phyloP scores from a whole-genome alignment of 2,113 vertebrate genomes.

The Menidia beryllina region DNA sequence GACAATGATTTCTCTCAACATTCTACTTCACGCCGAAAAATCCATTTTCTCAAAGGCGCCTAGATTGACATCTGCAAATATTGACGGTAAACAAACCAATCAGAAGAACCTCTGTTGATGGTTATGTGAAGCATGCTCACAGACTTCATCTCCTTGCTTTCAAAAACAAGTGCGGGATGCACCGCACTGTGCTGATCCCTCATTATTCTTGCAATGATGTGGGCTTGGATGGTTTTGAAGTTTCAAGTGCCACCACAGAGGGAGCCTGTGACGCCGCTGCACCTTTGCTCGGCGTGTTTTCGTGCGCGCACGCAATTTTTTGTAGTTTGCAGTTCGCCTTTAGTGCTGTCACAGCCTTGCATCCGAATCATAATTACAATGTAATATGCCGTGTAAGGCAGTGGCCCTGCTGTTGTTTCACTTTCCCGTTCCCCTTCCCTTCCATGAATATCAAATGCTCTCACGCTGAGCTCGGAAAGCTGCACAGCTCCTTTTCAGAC shows the following conservation, averaged over 20 bases:
- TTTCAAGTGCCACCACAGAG: slow-evolving; percentile 47
- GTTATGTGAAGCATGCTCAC: slow-evolving; percentile 32
- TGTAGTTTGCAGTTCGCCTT: slow-evolving; percentile 55
- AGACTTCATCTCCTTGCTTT: slow-evolving; percentile 58
- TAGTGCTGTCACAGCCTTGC: slow-evolving; percentile 61
- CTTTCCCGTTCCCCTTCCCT: slow-evolving; percentile 74
- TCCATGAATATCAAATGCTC: slow-evolving; percentile 85
- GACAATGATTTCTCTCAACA: slow-evolving; percentile 63
- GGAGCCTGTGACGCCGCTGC: slow-evolving; percentile 35
- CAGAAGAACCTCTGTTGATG: slow-evolving; percentile 54
- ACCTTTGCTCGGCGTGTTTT: slow-evolving; percentile 20
- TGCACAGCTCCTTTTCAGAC: slow-evolving; percentile 66
- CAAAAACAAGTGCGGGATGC: slow-evolving; percentile 50
- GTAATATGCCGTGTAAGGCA: slow-evolving; percentile 80
- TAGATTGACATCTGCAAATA: slow-evolving; percentile 77
- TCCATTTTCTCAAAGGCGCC: slow-evolving; percentile 71
- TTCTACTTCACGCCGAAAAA: slow-evolving; percentile 71
- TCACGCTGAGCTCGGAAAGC: slow-evolving; percentile 80
- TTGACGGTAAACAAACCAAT: slow-evolving; percentile 79
- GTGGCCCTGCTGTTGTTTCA: slow-evolving; percentile 79
- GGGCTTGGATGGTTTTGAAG: slow-evolving; percentile 45
- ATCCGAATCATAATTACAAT: slow-evolving; percentile 83
- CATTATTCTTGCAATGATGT: slow-evolving; percentile 62
- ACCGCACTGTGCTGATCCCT: slow-evolving; percentile 45
- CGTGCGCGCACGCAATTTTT: slow-evolving; percentile 27